phyloP scores from a whole-genome alignment of 1,140 invertebrate species.

The Contarinia nasturtii region DNA sequence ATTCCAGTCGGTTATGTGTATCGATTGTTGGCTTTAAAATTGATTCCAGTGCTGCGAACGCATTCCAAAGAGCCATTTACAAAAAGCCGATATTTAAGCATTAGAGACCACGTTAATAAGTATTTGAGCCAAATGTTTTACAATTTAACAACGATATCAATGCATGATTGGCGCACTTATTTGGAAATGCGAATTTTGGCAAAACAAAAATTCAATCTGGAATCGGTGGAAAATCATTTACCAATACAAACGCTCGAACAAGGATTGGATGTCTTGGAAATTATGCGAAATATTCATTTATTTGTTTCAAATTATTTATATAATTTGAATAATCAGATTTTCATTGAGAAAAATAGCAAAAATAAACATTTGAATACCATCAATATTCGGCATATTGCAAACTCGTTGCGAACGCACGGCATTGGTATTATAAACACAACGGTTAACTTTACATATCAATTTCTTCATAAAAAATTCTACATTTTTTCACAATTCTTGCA shows the following conservation, averaged over 20 bases:
- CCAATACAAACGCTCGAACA: slow-evolving; percentile 94
- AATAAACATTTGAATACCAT: slow-evolving; percentile 95
- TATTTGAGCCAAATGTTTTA: slow-evolving; percentile 93
- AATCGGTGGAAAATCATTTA: slow-evolving; percentile 73
- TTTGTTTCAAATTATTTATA: slow-evolving; percentile 91
- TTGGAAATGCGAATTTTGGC: slow-evolving; percentile 90
- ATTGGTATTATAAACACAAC: slow-evolving; percentile 96
- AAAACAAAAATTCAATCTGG: slow-evolving; percentile 61
- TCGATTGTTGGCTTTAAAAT: too few species aligned
- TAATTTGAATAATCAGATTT: slow-evolving; percentile 94
- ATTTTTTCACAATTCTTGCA: slow-evolving; percentile 95
- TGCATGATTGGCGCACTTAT: slow-evolving; percentile 96
- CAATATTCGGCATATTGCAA: slow-evolving; percentile 87
- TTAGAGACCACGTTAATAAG: slow-evolving; percentile 53
- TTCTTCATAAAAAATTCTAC: slow-evolving; percentile 82
- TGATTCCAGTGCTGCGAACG: too few species aligned
- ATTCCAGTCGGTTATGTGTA: background rate
- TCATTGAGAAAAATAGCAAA: slow-evolving; percentile 78
- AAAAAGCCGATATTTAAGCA: slow-evolving; percentile 5
- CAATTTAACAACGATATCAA: slow-evolving; percentile 89
- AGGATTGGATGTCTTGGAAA: slow-evolving; percentile 93
- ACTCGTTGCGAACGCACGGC: slow-evolving; percentile 94
- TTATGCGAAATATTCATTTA: slow-evolving; percentile 91
- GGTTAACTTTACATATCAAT: slow-evolving; percentile 94
- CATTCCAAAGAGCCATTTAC: background rate